phyloP scores from a whole-genome alignment of 2,797 vertebrate genomes.

The Xiphophorus birchmanni region DNA sequence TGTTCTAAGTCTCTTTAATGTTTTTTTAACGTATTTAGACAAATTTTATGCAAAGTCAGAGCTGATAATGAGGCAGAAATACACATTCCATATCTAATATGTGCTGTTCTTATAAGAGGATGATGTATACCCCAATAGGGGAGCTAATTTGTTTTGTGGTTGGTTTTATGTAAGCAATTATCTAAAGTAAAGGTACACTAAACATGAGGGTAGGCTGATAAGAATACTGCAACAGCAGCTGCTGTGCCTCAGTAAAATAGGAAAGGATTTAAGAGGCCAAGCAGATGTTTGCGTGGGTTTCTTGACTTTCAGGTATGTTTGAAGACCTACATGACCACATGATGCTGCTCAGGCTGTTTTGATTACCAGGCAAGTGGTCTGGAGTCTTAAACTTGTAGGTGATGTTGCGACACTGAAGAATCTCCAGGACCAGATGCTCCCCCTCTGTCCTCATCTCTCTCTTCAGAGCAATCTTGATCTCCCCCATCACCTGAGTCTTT shows the following conservation, averaged over 20 bases:
- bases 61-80: neutral
- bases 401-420: slow-evolving; percentile 98
- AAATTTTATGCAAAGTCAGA: neutral
- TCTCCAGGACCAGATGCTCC: slow-evolving; percentile 95
- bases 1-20: neutral
- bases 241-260: neutral
- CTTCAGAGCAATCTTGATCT: slow-evolving; percentile 97
- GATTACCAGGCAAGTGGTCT: slow-evolving; percentile 94
- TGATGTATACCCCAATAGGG: neutral
- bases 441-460: slow-evolving; percentile 98
- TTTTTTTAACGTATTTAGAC: neutral
- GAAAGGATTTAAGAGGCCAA: neutral
- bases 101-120: neutral
- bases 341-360: neutral
- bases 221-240: neutral
- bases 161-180: neutral
- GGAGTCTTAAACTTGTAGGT: slow-evolving; percentile 99
- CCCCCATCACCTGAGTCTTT: slow-evolving; percentile 97
- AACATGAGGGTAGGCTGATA: neutral
- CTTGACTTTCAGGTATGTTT: no score
- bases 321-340: neutral
- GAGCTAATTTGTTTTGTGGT: neutral
- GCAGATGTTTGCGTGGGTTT: neutral
- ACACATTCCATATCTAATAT: neutral
- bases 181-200: neutral